phyloP scores from a whole-genome alignment of 2,797 vertebrate species.

The Chaetodon trifasciatus region DNA sequence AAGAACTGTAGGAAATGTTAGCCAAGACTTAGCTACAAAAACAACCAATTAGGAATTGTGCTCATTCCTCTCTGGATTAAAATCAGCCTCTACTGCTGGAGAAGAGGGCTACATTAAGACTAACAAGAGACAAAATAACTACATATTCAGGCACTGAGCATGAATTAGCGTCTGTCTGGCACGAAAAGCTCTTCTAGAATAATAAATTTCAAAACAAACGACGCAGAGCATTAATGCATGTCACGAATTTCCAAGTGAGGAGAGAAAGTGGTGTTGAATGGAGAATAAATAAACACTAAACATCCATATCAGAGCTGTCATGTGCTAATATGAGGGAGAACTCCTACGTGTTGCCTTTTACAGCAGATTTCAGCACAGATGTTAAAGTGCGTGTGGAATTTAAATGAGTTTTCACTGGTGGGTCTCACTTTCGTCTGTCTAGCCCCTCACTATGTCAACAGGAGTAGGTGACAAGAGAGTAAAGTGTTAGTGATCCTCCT shows the following conservation, averaged over 20 bases:
- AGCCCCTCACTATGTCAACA: conserved; percentile 68
- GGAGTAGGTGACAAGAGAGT: conserved; percentile 73
- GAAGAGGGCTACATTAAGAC: conserved; percentile 18
- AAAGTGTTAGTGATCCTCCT: conserved; percentile 84
- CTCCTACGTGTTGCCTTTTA: conserved; percentile 36
- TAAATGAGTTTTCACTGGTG: conserved; percentile 46
- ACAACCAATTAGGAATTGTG: conserved; percentile 66
- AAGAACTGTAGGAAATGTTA: conserved; percentile 93
- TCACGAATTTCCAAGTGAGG: conserved; percentile 30
- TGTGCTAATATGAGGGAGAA: conserved; percentile 39
- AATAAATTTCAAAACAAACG: conserved; percentile 24
- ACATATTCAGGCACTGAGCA: conserved; percentile 47
- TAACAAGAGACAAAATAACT: conserved; percentile 28
- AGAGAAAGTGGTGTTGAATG: conserved; percentile 33
- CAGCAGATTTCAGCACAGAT: conserved; percentile 36
- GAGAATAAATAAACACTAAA: conserved; percentile 35
- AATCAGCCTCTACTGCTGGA: conserved; percentile 36
- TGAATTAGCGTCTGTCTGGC: conserved; percentile 28
- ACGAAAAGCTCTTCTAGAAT: conserved; percentile 21
- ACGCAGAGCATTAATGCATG: conserved; percentile 55
- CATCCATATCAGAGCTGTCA: conserved; percentile 50
- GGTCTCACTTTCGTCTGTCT: conserved; percentile 61
- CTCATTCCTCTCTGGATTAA: conserved; percentile 56
- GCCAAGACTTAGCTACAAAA: conserved; percentile 88
- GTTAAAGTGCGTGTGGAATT: conserved; percentile 37